phyloP scores from a whole-genome alignment of 2,888 invertebrate genomes.

The Ferdinandea cuprea region DNA sequence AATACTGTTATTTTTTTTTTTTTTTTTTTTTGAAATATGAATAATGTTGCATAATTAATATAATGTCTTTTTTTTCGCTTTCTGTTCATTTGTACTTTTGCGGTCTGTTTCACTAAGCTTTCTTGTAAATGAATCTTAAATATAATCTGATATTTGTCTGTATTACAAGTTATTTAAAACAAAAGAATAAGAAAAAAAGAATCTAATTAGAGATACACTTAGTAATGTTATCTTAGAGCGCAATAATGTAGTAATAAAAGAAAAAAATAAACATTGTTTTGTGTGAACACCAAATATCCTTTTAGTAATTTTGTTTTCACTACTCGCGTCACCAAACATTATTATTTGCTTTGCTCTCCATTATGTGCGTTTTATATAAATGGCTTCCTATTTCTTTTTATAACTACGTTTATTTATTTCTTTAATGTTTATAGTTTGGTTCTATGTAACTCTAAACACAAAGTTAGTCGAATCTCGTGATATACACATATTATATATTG shows the following conservation, averaged over 20 bases:
- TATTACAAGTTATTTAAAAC: conserved; percentile 47
- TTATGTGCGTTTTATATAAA: conserved; percentile 36
- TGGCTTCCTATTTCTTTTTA: conserved; percentile 38
- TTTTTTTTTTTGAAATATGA: conserved; percentile 73
- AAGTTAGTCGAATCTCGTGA: conserved; percentile 41
- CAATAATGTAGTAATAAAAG: conserved; percentile 5
- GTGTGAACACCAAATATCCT: conserved; percentile 58
- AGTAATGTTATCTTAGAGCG: conserved; percentile 34
- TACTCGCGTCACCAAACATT: conserved; percentile 56
- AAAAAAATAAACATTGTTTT: conserved; percentile 15
- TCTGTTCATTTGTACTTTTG: conserved; percentile 66
- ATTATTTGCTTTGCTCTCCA: conserved; percentile 48
- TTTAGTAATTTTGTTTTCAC: conserved; percentile 40
- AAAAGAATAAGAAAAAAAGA: conserved; percentile 36
- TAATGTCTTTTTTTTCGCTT: conserved; percentile 72
- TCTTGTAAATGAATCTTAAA: conserved; percentile 68
- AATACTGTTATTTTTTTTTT: conserved; percentile 65
- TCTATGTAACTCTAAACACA: conserved; percentile 61
- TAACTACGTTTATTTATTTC: conserved; percentile 54
- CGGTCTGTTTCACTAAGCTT: conserved; percentile 63
- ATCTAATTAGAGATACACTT: conserved; percentile 52
- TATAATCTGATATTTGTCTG: conserved; percentile 61
- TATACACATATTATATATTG: conserved; percentile 39
- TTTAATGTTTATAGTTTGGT: conserved; percentile 52
- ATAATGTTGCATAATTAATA: conserved; percentile 71